phyloP scores from a whole-genome alignment of 2,888 invertebrate species.

The Prosapia bicincta region DNA sequence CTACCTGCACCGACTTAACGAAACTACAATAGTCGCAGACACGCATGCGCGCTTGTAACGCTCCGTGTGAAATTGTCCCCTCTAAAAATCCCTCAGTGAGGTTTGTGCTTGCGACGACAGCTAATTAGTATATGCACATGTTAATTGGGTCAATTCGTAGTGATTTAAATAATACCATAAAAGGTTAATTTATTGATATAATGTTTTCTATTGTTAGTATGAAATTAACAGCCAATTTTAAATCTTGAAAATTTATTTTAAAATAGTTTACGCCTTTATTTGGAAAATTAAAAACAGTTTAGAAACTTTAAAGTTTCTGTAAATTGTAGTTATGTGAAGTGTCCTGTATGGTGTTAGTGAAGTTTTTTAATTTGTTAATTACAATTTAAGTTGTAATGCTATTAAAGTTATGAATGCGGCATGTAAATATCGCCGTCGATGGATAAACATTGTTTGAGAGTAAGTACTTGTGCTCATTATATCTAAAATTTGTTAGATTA shows the following conservation, averaged over 20 bases:
- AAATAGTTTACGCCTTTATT: too few species aligned
- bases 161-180: background rate
- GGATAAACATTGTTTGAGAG: background rate
- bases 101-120: background rate
- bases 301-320: too few species aligned
- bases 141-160: background rate
- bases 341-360: background rate
- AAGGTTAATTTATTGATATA: background rate
- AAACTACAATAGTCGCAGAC: too few species aligned
- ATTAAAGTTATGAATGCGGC: background rate
- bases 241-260: too few species aligned
- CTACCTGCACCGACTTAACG: too few species aligned
- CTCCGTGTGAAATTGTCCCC: background rate
- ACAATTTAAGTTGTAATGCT: background rate
- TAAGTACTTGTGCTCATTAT: too few species aligned
- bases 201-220: too few species aligned
- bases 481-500: too few species aligned
- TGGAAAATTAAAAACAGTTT: too few species aligned
- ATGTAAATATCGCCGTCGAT: background rate
- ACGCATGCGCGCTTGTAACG: background rate
- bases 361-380: background rate
- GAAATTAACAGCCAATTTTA: too few species aligned
- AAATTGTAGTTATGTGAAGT: constrained; percentile 2
- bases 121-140: background rate
- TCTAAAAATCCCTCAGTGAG: background rate